Evolutionary conservation across 2,888 invertebrate species (phyloP), one percentile per base, ranked within the genome.

Genomic region (Heliconius erato): DNA sequence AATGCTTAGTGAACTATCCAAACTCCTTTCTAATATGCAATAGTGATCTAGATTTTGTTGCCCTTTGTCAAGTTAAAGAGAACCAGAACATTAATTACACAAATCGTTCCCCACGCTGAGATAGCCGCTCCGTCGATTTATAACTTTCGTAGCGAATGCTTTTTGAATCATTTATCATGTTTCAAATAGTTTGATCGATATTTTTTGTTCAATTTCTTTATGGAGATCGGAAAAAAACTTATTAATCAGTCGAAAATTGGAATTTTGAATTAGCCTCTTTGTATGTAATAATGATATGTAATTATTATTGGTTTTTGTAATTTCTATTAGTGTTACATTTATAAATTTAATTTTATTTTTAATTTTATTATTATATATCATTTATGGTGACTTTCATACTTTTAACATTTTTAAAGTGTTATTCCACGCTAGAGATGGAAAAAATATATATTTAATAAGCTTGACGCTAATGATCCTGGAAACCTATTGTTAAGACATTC

Each of bases 11-110:
- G 68, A 83, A 79, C 65, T 26, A 72, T 44, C 65, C 76, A 44
- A 83, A 83, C 79, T 81, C 74, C 68, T 84, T 79, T 84, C 82
- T 84, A 82, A 82, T 79, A 82, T 77, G 65, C 59, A 84, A 84
- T 78, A 80, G 79, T 76, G 63, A 79, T 82, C 79, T 84, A 78
- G 74, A 82, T 78, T 79, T 82, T 80, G 65, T 72, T 79, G 35
- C 76, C 80, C 80, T 84, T 82, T 82, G 82, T 78, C 80, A 84
- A 82, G 82, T 82, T 69, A 71, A 78, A 74, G 65, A 63, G 74
- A 82, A 84, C 82, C 74, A 78, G 74, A 84, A 79, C 71, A 81
- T 83, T 83, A 84, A 81, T 81, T 84, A 81, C 79, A 79, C 78
- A 67, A 74, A 68, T 76, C 63, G 79, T 82, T 80, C 28, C 59